Conservation (phyloP, 53 echinoderm and acorn worm species). For the Hippasteria phrygiana region DNA sequence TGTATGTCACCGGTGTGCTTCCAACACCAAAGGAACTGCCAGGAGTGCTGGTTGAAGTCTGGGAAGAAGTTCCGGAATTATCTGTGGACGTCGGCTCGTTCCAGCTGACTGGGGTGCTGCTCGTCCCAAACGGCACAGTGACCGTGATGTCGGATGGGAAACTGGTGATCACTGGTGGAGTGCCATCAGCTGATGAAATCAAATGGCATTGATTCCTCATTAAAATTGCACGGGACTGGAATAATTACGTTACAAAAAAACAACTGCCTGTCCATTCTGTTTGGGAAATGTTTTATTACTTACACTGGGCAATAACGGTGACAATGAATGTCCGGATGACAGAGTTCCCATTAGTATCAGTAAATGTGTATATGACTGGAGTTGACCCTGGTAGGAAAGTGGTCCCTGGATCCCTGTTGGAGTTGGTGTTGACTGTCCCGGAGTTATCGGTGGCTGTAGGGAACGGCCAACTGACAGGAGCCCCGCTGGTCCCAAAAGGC, state of each 20-base stretch:
- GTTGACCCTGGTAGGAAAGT: conserved; percentile 14
- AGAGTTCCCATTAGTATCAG: conserved; percentile 68
- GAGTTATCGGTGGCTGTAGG: conserved; percentile 66
- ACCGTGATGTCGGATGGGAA: conserved; percentile 62
- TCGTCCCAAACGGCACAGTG: conserved; percentile 69
- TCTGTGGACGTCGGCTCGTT: conserved; percentile 75
- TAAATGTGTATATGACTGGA: conserved; percentile 67
- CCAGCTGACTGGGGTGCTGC: conserved; percentile 49
- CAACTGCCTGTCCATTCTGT: too few relatives aligned
- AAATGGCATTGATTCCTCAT: too few relatives aligned
- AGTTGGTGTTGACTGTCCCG: conserved; percentile 7
- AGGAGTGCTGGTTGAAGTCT: conserved; percentile 5
- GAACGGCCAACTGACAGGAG: conserved; percentile 46
- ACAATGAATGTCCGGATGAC: conserved; percentile 56
- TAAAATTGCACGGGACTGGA: too few relatives aligned
- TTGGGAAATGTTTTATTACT: not conserved
- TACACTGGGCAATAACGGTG: conserved; percentile 33
- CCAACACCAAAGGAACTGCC: conserved; percentile 59
- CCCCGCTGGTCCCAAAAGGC: not conserved
- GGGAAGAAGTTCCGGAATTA: conserved; percentile 62
- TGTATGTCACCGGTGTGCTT: conserved; percentile 71
- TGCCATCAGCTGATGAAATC: conserved; percentile 11
- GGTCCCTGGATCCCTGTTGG: conserved; percentile 53
- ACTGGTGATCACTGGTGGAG: conserved; percentile 41
- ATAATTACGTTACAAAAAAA: too few relatives aligned